Base-by-base conservation (phyloP, 2,888 invertebrate species). In the Dasysyrphus albostriatus region DNA sequence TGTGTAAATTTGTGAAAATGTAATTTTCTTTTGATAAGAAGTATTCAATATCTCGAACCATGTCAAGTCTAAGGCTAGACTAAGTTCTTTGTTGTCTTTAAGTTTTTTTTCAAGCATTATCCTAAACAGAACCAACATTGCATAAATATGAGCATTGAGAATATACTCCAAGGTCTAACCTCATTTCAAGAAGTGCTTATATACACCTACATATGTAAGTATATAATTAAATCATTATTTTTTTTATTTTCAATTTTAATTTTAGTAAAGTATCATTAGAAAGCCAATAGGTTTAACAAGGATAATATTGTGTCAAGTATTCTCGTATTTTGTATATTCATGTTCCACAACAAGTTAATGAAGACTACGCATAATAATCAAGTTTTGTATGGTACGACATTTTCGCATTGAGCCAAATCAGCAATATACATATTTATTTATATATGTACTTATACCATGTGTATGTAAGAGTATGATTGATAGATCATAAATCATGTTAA, bases 11-110 rank as follows among this genome's bases (percentile, higher is more conserved):
- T 54, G 14, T 34, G n/a, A 8, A n/a, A n/a, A 34, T 56, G 3
- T n/a, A n/a, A 56, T 56, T n/a, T 34, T 58, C 58, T 34, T 58
- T n/a, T 32, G 24, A 54, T 32, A 54, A n/a, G 3, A 54, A n/a
- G 3, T 32, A 54, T 32, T 32, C 14, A 54, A 32, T 29, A 24
- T 8, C 3, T 49, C 4, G 6, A 8, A 7, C 0, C 12, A 39
- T 44, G n/a, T 12, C 12, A 14, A 44, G n/a, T 56, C 1, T 14
- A 9, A 34, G 16, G 32, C 34, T 16, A 34, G 58, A 34, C 10
- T 16, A 4, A 58, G 34, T n/a, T 34, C n/a, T 16, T 58, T 34
- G 8, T 32, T 24, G 24, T 14, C 7, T 34, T n/a, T 14, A 4
- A 54, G 3, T 54, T 54, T 1, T 54, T 3, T n/a, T 24, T 1